Conservation (phyloP, 2,888 invertebrate species). For the Nymphalis polychloros region DNA sequence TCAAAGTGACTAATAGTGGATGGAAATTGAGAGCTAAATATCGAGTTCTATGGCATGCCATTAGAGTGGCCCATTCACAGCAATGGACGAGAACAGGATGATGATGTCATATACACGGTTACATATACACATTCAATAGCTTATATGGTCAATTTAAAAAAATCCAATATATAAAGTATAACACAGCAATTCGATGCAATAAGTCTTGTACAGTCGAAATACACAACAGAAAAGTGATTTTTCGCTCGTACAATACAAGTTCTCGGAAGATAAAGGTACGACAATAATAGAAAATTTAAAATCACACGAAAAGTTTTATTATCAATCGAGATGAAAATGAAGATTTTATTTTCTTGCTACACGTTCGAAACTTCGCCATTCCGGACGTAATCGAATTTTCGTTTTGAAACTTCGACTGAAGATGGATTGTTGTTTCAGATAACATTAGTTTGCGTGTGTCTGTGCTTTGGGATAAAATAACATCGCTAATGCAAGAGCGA, state of each 20-base stretch:
- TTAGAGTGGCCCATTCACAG: no score
- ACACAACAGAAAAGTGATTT: slow-evolving; percentile 12
- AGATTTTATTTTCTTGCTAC: slow-evolving; percentile 28
- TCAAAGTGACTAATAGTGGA: no score
- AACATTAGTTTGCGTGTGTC: slow-evolving; percentile 26
- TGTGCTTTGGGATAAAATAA: slow-evolving; percentile 24
- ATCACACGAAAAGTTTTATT: slow-evolving; percentile 31
- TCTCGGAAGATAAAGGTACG: slow-evolving; percentile 11
- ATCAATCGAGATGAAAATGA: slow-evolving; percentile 30
- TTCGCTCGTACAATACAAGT: slow-evolving; percentile 10
- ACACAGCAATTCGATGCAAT: neutral
- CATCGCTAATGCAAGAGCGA: slow-evolving; percentile 30
- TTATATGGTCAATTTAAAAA: no score
- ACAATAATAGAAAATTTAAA: slow-evolving; percentile 35
- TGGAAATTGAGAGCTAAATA: no score
- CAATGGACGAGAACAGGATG: no score
- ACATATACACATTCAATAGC: no score
- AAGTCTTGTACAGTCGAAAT: neutral
- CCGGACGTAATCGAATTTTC: slow-evolving; percentile 34
- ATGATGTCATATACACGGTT: no score
- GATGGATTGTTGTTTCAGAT: slow-evolving; percentile 36
- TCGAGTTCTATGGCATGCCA: no score
- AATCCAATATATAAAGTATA: no score
- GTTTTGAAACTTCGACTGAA: slow-evolving; percentile 23
- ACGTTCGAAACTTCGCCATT: slow-evolving; percentile 26